phyloP scores from a whole-genome alignment of 2,888 invertebrate species.

The Sinhomidia bicolor region DNA sequence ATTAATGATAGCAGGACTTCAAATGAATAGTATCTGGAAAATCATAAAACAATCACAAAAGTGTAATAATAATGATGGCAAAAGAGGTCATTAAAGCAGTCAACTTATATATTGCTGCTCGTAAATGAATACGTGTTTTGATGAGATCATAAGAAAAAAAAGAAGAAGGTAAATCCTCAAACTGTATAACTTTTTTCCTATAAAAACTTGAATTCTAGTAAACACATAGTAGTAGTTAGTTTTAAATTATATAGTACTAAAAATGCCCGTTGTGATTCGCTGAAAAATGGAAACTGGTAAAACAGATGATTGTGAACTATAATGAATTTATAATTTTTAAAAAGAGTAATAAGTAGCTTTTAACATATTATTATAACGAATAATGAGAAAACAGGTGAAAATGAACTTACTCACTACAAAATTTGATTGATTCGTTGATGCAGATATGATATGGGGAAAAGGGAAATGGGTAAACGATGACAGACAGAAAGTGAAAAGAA shows the following conservation, averaged over 20 bases:
- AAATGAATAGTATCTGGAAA: no score
- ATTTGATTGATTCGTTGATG: background rate
- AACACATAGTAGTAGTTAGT: background rate
- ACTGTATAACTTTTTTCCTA: background rate
- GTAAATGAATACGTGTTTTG: slow-evolving; percentile 60
- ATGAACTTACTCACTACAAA: slow-evolving; percentile 10
- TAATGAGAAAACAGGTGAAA: slow-evolving; percentile 15
- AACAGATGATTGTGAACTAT: slow-evolving; percentile 48
- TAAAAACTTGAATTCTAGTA: no score
- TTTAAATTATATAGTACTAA: background rate
- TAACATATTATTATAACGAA: background rate
- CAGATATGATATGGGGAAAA: background rate
- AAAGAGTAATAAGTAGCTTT: background rate
- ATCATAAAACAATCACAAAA: no score
- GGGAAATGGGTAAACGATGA: background rate
- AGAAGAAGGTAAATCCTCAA: background rate
- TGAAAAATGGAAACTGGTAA: slow-evolving; percentile 20
- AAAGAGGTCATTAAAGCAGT: no score
- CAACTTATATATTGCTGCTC: no score
- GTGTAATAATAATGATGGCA: no score
- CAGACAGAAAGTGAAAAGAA: slow-evolving; percentile 35
- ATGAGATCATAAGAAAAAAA: slow-evolving; percentile 48
- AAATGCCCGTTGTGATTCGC: slow-evolving; percentile 44
- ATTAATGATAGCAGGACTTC: no score
- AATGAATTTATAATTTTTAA: background rate